Evolutionary conservation across 2,797 vertebrate species (phyloP), one percentile per base, ranked within the genome.

Genomic region (Harpagifer antarcticus): DNA sequence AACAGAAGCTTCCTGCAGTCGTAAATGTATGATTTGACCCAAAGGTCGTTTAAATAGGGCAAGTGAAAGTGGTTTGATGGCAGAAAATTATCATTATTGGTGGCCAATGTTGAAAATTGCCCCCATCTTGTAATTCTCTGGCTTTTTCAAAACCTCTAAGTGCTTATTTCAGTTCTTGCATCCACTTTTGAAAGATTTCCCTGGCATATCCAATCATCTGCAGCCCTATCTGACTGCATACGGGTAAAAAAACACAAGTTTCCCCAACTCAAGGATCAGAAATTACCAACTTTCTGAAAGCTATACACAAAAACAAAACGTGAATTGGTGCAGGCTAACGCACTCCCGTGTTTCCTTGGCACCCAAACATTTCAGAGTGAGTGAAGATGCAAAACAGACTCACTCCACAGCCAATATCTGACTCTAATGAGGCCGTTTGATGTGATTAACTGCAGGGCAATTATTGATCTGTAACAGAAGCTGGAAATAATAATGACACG

Each of bases 371-470:
- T 44, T 50, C 5, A 15, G 27, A 53, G 50, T 50, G 31, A 40
- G 17, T 58, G 37, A 43, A 78, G 68, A 76, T 72, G 63, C 45
- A 66, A 66, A 27, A 68, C 20, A 80, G 58, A 70, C 68, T 79
- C 27, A 3, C 49, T 57, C 10, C n/a, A 19, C n/a, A 79, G 72
- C n/a, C 48, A 9, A 68, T 74, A 50, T 59, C 79, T 78, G 80
- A 53, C 74, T 72, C 69, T 78, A 87, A 90, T 87, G 74, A 89
- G 86, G 83, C 63, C 8, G 62, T 89, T 91, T 93, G 89, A 94
- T 93, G 89, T 71, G 76, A 90, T 87, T 91, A 90, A 89, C 90
- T 86, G 75, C 84, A 73, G 83, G 88, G 83, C 71, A 88, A 85
- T 91, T 93, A 93, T 90, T 89, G 88, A 90, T 92, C 81, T 68